Conservation (phyloP, 2,797 vertebrate species). For the Okamejei kenojei region DNA sequence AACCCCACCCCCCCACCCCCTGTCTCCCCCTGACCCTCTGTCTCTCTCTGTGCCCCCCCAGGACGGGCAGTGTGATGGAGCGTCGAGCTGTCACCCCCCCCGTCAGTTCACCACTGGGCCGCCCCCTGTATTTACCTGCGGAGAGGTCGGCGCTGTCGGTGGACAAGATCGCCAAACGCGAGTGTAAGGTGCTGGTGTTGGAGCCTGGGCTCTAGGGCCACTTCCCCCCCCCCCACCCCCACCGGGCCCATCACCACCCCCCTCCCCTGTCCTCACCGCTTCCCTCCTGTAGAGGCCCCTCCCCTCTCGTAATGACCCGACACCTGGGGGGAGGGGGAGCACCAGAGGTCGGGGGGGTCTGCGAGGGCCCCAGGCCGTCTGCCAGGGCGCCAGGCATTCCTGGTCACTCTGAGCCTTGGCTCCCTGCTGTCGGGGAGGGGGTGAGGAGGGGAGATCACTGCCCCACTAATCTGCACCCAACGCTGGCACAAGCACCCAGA, state of each 20-base stretch:
- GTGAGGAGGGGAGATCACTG: too few species aligned
- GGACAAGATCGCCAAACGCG: constrained; percentile 90
- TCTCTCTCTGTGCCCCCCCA: constrained; percentile 44
- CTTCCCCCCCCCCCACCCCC: background rate
- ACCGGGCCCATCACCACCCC: background rate
- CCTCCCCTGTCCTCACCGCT: background rate
- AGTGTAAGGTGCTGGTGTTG: constrained; percentile 85
- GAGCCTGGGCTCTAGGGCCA: constrained; percentile 55
- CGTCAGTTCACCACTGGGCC: constrained; percentile 77
- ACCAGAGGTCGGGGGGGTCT: background rate
- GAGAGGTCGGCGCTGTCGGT: constrained; percentile 78
- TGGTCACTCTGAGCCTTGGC: background rate
- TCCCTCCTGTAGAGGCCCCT: background rate
- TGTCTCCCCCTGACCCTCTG: too few species aligned
- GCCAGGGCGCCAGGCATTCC: too few species aligned
- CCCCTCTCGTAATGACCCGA: background rate
- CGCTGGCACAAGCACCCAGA: too few species aligned
- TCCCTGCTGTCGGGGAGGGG: too few species aligned
- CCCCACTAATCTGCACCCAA: too few species aligned
- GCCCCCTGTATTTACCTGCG: constrained; percentile 76
- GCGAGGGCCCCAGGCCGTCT: background rate
- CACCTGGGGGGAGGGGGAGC: background rate
- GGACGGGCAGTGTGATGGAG: constrained; percentile 90
- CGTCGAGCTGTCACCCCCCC: constrained; percentile 85
- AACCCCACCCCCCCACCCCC: too few species aligned